Conservation (phyloP, 2,113 vertebrate species). For the Gopherus flavomarginatus region DNA sequence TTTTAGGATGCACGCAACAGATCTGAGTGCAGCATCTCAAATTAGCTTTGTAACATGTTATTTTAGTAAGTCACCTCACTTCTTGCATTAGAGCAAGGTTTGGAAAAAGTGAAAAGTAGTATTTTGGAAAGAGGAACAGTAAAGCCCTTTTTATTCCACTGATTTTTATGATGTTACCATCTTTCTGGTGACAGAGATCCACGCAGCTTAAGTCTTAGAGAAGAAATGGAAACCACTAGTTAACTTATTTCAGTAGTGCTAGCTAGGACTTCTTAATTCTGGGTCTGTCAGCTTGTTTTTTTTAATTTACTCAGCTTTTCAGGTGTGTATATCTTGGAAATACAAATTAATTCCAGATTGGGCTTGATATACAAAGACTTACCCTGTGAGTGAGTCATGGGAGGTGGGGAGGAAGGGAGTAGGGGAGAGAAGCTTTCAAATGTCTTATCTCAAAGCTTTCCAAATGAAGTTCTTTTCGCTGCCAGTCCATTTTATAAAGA, state of each 20-base stretch:
- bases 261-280: background rate
- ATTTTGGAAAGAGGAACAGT: background rate
- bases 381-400: background rate
- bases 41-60: too few relatives aligned
- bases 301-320: background rate
- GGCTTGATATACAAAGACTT: background rate
- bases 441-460: background rate
- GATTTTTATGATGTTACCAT: background rate
- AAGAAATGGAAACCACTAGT: conserved; percentile 14
- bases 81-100: background rate
- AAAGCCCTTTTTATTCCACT: background rate
- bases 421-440: background rate
- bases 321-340: background rate
- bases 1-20: background rate
- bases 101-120: background rate
- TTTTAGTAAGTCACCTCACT: background rate
- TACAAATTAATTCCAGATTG: background rate
- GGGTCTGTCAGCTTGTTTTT: background rate
- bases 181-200: background rate
- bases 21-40: background rate
- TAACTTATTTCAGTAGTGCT: background rate
- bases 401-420: background rate
- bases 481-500: background rate
- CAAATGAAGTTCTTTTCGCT: rapidly evolving
- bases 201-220: background rate